Evolutionary conservation across 2,113 vertebrate species (phyloP).

Genomic region (human): GRCh38 chr9:37641501-37642000

Average conservation of each 20-base stretch:
- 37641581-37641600: constrained; percentile 52
- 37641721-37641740: neutral
- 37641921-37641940: neutral
- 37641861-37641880: neutral
- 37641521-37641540: constrained; percentile 1
- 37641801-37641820: too few relatives aligned
- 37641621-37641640: constrained; percentile 56
- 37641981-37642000: neutral
- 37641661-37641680: constrained; percentile 1
- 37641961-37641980: neutral
- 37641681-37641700: neutral
- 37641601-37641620: neutral
- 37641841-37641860: neutral
- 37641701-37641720: neutral
- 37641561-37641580: neutral
- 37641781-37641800: neutral
- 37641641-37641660: constrained; percentile 58
- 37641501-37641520: constrained; percentile 10
- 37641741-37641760: neutral
- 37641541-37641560: neutral
- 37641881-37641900: neutral
- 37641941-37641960: constrained; percentile 4
- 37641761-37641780: neutral
- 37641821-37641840: neutral
- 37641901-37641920: neutral